Percentiles rank a stretch among this genome's conserved stretches.
These are phyloP conservation scores for Lordiphosa mommai DNA, from an alignment of 1,140 invertebrate species.

Conservation along the genomic window DNA sequence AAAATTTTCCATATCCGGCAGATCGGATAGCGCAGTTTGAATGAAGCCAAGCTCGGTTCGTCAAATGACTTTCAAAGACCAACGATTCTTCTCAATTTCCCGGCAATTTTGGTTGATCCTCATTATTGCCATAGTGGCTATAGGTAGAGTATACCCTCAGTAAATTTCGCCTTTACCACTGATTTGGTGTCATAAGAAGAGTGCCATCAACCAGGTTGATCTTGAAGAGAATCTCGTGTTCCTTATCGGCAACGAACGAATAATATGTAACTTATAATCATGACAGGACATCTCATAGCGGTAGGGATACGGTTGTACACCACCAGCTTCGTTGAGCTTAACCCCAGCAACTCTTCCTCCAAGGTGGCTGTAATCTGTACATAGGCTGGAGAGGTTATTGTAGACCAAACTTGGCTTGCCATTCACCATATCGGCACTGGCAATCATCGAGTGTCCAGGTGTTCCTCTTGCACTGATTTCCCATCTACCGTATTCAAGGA, in stretches of 20 bases:
- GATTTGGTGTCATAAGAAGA: slow-evolving; percentile 54
- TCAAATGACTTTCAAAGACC: slow-evolving; percentile 52
- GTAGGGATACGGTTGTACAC: slow-evolving; percentile 88
- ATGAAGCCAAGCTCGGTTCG: slow-evolving; percentile 48
- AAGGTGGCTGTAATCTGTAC: slow-evolving; percentile 86
- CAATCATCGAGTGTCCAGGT: slow-evolving; percentile 42
- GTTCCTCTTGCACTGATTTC: slow-evolving; percentile 22
- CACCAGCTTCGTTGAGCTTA: slow-evolving; percentile 88
- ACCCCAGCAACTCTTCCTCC: slow-evolving; percentile 86
- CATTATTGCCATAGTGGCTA: slow-evolving; percentile 17
- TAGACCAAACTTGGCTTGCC: slow-evolving; percentile 86
- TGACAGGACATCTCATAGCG: slow-evolving; percentile 92
- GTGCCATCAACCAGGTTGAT: slow-evolving; percentile 55
- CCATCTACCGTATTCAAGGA: slow-evolving; percentile 36
- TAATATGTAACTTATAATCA: slow-evolving; percentile 85
- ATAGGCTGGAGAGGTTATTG: slow-evolving; percentile 77
- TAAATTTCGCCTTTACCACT: slow-evolving; percentile 84
- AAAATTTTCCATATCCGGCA: slow-evolving; percentile 57
- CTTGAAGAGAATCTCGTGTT: slow-evolving; percentile 83
- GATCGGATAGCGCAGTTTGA: slow-evolving; percentile 50
- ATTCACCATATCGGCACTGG: slow-evolving; percentile 85
- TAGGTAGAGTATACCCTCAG: slow-evolving; percentile 70
- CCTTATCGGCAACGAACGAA: slow-evolving; percentile 93
- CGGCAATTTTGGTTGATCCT: slow-evolving; percentile 26
- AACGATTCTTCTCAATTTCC: slow-evolving; percentile 34